Conservation (phyloP, 2,888 invertebrate genomes). For the Agrypnus murinus region DNA sequence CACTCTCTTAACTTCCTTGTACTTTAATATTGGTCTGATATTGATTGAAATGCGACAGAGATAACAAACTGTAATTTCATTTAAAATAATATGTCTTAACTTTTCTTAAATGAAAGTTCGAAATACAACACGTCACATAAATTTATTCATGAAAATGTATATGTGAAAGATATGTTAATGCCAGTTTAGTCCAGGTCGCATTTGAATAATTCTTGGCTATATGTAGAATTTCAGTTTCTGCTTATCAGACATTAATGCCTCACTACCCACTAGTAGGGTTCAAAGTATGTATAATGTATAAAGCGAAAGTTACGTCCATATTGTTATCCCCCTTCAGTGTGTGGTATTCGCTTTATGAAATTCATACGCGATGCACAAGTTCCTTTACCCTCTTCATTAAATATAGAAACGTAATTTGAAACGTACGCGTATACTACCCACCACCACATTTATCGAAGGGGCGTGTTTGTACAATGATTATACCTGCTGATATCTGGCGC, state of each 20-base stretch:
- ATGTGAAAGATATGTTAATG: conserved; percentile 34
- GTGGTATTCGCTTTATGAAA: conserved; percentile 35
- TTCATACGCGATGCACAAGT: conserved; percentile 36
- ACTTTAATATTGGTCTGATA: no score
- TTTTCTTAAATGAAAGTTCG: not conserved
- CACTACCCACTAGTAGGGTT: conserved; percentile 44
- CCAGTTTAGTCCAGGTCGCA: conserved; percentile 19
- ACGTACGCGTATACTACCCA: conserved; percentile 28
- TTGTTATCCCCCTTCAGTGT: conserved; percentile 38
- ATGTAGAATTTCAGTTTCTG: conserved; percentile 44
- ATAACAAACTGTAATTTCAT: no score
- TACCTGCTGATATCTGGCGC: conserved; percentile 31
- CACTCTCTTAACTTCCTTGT: no score
- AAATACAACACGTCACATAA: conserved; percentile 16
- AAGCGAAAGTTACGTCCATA: conserved; percentile 38
- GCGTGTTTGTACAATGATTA: conserved; percentile 24
- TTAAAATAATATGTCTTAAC: no score
- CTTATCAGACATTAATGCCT: conserved; percentile 50
- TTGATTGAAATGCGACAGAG: no score
- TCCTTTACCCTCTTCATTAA: conserved; percentile 52
- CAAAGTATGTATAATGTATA: conserved; percentile 40
- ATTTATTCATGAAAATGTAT: conserved; percentile 25
- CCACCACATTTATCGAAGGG: conserved; percentile 32
- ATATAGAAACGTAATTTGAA: conserved; percentile 57
- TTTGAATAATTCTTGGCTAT: conserved; percentile 43